Conservation (phyloP, 2,113 vertebrate genomes). For the Psilopogon haemacephalus region DNA sequence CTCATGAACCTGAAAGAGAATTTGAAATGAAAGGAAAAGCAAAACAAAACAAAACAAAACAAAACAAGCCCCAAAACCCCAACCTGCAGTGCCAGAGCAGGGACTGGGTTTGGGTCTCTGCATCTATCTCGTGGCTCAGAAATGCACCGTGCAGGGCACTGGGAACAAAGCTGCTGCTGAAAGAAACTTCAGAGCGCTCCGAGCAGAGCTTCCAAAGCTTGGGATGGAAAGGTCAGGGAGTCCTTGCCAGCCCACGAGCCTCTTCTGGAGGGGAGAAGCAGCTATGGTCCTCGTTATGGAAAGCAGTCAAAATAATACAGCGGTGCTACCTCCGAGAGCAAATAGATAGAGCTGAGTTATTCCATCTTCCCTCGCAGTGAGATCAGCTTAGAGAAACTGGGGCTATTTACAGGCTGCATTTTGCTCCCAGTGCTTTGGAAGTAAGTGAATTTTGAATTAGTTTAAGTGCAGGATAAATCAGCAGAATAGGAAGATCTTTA, state of each 20-base stretch:
- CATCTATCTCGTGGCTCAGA: background rate
- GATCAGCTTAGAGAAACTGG: constrained; percentile 31
- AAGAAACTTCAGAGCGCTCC: background rate
- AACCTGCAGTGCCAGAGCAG: background rate
- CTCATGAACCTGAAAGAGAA: background rate
- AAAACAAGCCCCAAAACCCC: too few species aligned
- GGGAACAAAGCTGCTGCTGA: background rate
- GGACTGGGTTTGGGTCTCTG: background rate
- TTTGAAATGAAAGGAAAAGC: background rate
- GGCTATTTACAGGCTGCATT: constrained; percentile 64
- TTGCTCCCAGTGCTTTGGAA: constrained; percentile 50
- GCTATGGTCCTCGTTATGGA: background rate
- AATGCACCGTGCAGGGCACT: background rate
- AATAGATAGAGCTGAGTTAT: constrained; percentile 29
- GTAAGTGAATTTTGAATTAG: constrained; percentile 76
- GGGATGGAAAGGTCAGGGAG: background rate
- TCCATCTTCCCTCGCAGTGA: constrained; percentile 42
- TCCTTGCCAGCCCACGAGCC: background rate
- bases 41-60: too few species aligned
- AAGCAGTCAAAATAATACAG: constrained; percentile 10
- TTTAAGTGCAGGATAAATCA: constrained; percentile 77
- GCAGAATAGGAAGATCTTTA: constrained; percentile 76
- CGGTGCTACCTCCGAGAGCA: background rate
- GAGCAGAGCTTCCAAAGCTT: background rate
- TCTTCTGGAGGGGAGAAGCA: background rate